Percentiles rank a stretch among this genome's conserved stretches.
Evolutionary conservation across 2,113 vertebrate species (phyloP).

Genomic region (Hypanus sabinus): DNA sequence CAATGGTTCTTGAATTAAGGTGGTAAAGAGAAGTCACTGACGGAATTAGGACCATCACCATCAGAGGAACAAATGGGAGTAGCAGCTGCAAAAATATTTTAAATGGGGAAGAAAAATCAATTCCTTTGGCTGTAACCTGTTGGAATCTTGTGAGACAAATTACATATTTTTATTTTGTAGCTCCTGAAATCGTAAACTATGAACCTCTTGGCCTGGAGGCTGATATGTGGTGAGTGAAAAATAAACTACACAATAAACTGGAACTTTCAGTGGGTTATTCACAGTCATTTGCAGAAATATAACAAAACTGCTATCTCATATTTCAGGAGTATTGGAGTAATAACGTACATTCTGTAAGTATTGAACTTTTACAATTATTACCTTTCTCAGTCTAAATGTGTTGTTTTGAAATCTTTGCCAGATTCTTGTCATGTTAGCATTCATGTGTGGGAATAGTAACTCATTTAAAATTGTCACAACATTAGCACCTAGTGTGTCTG

Average conservation of each 20-base stretch:
- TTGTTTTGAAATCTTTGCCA: not conserved
- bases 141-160: slow-evolving; percentile 34
- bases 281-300: slow-evolving; percentile 25
- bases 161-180: slow-evolving; percentile 56
- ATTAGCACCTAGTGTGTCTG: not conserved
- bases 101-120: not conserved
- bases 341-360: slow-evolving; percentile 83
- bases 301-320: slow-evolving; percentile 35
- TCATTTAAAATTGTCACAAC: not conserved
- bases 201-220: slow-evolving; percentile 92
- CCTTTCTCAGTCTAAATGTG: not conserved
- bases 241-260: slow-evolving; percentile 5
- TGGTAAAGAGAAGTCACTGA: not conserved
- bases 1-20: not conserved
- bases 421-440: not conserved
- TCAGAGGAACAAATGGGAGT: not conserved
- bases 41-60: not conserved
- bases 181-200: slow-evolving; percentile 98
- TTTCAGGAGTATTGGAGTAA: slow-evolving; percentile 74
- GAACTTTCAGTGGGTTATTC: not conserved
- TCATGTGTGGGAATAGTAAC: not conserved
- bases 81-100: not conserved
- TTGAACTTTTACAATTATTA: not conserved
- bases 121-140: not conserved
- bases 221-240: slow-evolving; percentile 89